Base-by-base conservation (phyloP, 2,113 vertebrate genomes). In the Polypterus senegalus region DNA sequence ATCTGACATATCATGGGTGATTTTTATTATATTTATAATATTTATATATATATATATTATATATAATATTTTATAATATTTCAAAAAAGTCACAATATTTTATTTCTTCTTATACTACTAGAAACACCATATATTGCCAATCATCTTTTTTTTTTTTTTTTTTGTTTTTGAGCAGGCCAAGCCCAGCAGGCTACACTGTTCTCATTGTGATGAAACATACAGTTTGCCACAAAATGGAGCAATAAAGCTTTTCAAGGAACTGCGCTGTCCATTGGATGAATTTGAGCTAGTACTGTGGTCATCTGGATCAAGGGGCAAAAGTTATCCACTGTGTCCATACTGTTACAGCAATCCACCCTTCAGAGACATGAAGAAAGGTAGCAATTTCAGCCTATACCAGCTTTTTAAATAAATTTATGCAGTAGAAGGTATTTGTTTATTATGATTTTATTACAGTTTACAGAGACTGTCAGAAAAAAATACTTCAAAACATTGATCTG, bases 281-380 rank as follows among this genome's bases (percentile, higher is more conserved):
- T 99, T 98, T 47, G 96, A 97, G 77, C 81, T 99, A 56, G 92
- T 97, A 63, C 81, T 99, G 65, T 99, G 96, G 96, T 96, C 92
- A 0, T 97, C 94, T 0, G 96, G 96, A 3, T 81, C 95, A 3
- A 79, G 92, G 49, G 96, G 96, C 7, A 98, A 97, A 74, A 97
- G 93, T 70, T 99, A 98, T 71, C 90, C 96, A 0, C 79, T 99
- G 4, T 99, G 95, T 62, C 96, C 95, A 0, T 99, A 99, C 81
- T 99, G 96, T 69, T 97, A 88, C 75, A 92, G 94, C 72, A 91
- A 97, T 71, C 88, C 95, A 0, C 96, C 96, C 53, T 99, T 98
- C 83, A 86, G 92, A 68, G 96, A 98, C 81, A 95, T 97, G 95
- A 99, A 92, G 72, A 99, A 98, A 91, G 93, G 96, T 99, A 70